Evolutionary conservation across 2,888 invertebrate species (phyloP).

Genomic region (Ichneumoninae sp.): DNA sequence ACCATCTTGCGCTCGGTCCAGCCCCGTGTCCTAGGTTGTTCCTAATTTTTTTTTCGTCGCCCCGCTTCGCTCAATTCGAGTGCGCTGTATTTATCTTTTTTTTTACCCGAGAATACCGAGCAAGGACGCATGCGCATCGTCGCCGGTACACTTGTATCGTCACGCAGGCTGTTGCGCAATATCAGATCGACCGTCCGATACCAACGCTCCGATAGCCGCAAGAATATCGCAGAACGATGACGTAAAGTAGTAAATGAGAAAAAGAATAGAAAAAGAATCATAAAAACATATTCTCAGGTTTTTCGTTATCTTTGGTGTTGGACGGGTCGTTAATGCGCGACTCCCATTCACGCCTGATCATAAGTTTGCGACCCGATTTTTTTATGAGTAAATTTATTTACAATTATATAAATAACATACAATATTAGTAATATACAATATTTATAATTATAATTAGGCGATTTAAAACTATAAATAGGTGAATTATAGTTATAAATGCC

Average conservation of each 20-base stretch:
- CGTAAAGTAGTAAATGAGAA: neutral
- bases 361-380: too few species aligned
- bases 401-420: too few species aligned
- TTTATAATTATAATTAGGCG: too few species aligned
- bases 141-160: neutral
- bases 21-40: conserved; percentile 20
- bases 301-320: too few species aligned
- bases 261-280: neutral
- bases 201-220: neutral
- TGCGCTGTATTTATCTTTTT: neutral
- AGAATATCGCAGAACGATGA: neutral
- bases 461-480: too few species aligned
- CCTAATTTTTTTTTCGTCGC: conserved; percentile 6
- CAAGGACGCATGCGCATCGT: neutral
- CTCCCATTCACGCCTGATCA: too few species aligned
- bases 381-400: too few species aligned
- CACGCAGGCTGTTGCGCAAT: neutral
- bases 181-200: neutral
- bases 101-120: neutral
- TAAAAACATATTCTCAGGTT: too few species aligned
- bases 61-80: neutral
- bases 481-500: too few species aligned
- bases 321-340: too few species aligned
- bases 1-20: conserved; percentile 9
- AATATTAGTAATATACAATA: too few species aligned